Evolutionary conservation across 2,888 invertebrate genomes (phyloP).

Genomic region (Invenusta paracnida): DNA sequence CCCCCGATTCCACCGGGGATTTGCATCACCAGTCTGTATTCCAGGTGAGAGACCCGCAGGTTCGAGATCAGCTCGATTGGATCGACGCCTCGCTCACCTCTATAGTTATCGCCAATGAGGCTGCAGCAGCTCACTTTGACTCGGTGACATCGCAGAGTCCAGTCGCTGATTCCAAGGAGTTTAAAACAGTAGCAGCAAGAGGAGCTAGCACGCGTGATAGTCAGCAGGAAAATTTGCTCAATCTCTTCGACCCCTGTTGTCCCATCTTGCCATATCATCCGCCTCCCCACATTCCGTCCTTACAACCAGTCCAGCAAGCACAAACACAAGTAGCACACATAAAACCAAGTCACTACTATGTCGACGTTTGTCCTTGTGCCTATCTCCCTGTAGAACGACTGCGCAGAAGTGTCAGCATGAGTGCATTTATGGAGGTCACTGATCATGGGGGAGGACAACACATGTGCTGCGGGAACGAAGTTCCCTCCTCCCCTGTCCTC

Average conservation of each 20-base stretch:
- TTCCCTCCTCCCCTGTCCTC: not conserved
- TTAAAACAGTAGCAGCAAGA: not conserved
- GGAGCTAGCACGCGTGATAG: not conserved
- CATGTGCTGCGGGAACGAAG: not conserved
- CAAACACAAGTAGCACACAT: too few relatives aligned
- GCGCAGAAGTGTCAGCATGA: not conserved
- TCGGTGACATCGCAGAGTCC: not conserved
- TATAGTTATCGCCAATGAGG: not conserved
- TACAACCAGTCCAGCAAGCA: too few relatives aligned
- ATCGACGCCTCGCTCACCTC: constrained; percentile 10
- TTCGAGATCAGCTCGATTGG: not conserved
- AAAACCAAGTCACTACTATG: not conserved
- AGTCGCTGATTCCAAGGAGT: not conserved
- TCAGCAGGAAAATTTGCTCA: not conserved
- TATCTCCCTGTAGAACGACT: not conserved
- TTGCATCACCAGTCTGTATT: constrained; percentile 15
- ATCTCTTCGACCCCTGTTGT: not conserved
- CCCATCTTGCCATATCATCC: not conserved
- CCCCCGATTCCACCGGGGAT: too few relatives aligned
- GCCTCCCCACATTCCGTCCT: not conserved
- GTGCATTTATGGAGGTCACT: not conserved
- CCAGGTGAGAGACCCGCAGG: not conserved
- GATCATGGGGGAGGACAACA: too few relatives aligned
- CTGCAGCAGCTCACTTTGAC: not conserved
- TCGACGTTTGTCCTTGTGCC: not conserved